Evolutionary conservation across 2,888 invertebrate genomes (phyloP).

Genomic region (Eupithecia abbreviata): DNA sequence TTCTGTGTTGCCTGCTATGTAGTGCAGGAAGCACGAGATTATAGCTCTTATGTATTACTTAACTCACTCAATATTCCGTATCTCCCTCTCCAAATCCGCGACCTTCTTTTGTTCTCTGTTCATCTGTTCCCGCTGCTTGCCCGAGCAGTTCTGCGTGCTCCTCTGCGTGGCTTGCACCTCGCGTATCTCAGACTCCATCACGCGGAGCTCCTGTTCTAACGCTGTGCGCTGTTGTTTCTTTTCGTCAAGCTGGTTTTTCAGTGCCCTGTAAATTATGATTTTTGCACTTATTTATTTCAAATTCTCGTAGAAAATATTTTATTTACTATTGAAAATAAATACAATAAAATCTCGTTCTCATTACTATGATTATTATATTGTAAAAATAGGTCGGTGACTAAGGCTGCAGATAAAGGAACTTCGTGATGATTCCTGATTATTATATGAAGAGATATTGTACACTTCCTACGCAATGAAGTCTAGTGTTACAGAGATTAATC

Average conservation of each 20-base stretch:
- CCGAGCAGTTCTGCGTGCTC: constrained; percentile 44
- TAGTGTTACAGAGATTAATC: too few species aligned
- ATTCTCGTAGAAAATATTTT: too few species aligned
- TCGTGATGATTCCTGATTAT: too few species aligned
- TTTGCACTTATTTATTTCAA: too few species aligned
- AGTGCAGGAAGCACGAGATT: background rate
- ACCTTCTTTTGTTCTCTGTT: constrained; percentile 66
- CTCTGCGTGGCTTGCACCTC: constrained; percentile 60
- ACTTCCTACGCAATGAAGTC: background rate
- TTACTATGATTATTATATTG: too few species aligned
- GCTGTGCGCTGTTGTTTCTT: constrained; percentile 59
- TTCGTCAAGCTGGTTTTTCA: constrained; percentile 68
- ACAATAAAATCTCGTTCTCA: too few species aligned
- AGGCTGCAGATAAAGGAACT: too few species aligned
- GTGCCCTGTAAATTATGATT: too few species aligned
- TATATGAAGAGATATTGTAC: background rate
- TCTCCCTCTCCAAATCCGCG: constrained; percentile 65
- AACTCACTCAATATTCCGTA: constrained; percentile 69
- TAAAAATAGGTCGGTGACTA: too few species aligned
- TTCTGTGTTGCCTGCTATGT: too few species aligned
- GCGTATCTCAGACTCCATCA: constrained; percentile 59
- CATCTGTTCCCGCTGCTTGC: constrained; percentile 60
- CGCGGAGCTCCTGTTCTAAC: constrained; percentile 67
- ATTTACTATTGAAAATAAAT: too few species aligned
- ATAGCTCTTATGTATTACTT: background rate